Base-by-base conservation (phyloP, 1,140 invertebrate species). In the Diuraphis noxia region DNA sequence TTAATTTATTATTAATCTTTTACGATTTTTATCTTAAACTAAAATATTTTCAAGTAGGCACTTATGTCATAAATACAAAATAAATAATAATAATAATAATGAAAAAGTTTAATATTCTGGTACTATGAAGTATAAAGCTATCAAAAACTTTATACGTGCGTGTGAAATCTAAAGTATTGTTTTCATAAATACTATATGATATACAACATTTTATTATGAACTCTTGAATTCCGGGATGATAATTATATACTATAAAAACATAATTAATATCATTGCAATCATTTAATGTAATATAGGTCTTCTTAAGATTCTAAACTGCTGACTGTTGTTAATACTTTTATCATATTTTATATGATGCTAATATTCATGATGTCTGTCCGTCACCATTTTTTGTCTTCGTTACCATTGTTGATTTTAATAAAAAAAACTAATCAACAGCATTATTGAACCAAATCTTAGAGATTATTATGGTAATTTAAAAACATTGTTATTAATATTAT, bases 1-100 rank as follows among this genome's bases (percentile, higher is more conserved):
- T 72, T 72, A n/a, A n/a, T 72, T n/a, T 72, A n/a, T 72, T 72
- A n/a, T 72, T 72, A n/a, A 72, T n/a, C 13, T 63, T 72, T 72
- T 72, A 72, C 56, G 56, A 72, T 72, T 72, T 72, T 1, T 72
- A 4, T n/a, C 34, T 19, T n/a, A 72, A 72, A 19, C 56, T n/a
- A n/a, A 72, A 72, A 1, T 17, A n/a, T 72, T n/a, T 72, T 72
- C 4, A 72, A 72, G 30, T 72, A 72, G 30, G 4, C 17, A 56
- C 30, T 10, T 46, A 49, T 21, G 46, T 72, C 17, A 63, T 63
- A 49, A 49, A 13, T 49, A 49, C 41, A 43, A 56, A 25, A n/a
- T 6, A 72, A 63, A 63, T n/a, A n/a, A n/a, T n/a, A n/a, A n/a
- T n/a, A n/a, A 72, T n/a, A 1, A 4, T n/a, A n/a, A 72, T 72